Conservation (phyloP, 1,140 invertebrate genomes). For the Ladona fulva region DNA sequence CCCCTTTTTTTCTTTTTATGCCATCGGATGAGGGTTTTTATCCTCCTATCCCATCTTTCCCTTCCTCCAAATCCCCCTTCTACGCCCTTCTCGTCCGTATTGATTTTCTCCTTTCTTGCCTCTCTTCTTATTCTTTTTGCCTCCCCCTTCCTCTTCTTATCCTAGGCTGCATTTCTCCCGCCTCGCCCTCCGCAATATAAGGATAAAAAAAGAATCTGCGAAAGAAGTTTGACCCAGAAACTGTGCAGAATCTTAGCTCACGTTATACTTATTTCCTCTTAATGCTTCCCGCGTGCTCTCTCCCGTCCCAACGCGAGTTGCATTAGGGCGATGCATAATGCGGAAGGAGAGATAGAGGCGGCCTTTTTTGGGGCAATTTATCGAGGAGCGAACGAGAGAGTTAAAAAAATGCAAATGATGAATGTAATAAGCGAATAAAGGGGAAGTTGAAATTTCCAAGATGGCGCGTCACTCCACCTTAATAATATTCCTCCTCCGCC, state of each 20-base stretch:
- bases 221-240: slow-evolving; percentile 9
- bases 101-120: background rate
- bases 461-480: background rate
- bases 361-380: background rate
- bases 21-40: background rate
- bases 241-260: background rate
- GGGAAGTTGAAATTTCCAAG: background rate
- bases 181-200: background rate
- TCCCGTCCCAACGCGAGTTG: background rate
- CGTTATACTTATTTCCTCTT: slow-evolving; percentile 7
- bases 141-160: background rate
- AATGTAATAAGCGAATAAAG: background rate
- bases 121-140: background rate
- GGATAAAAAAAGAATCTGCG: slow-evolving; percentile 1
- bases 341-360: background rate
- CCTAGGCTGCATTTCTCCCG: slow-evolving; percentile 1
- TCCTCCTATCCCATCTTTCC: background rate
- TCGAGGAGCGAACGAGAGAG: too few species aligned
- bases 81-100: background rate
- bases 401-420: background rate
- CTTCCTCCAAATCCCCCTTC: background rate
- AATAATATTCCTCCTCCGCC: background rate
- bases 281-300: background rate
- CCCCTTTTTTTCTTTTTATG: too few species aligned
- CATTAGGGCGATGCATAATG: background rate